Base-by-base conservation (phyloP, 2,888 invertebrate species). In the Synanthedon andrenaeformis region DNA sequence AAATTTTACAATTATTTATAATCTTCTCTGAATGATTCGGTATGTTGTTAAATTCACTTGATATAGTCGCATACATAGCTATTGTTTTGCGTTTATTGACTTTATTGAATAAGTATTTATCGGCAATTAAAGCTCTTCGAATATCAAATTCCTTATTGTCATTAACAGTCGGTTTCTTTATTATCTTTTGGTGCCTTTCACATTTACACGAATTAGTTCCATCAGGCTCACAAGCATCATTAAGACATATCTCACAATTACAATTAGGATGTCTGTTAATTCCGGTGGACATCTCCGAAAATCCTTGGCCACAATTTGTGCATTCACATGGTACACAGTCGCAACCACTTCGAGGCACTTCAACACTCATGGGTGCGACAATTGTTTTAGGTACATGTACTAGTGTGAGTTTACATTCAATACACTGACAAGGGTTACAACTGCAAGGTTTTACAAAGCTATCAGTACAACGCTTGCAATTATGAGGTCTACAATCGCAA, bases 251-350 rank as follows among this genome's bases (percentile, higher is more conserved):
- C 13, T 74, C 71, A 55, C 76, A 80, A 11, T 61, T 62, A 53
- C 77, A 79, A 41, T 61, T 58, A 10, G 56, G 57, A 23, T 69
- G 66, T 48, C 69, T 70, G 23, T 62, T 65, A 11, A 69, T 67
- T 12, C 64, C 68, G 3, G 74, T 75, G 4, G 74, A 70, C 56
- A 67, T 69, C 56, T 79, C 74, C n/a, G 67, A 56, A 45, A 59
- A 64, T 49, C 58, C 59, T 17, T 62, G 66, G 2, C 58, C 57
- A 54, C 81, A 80, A 53, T 74, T 63, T 35, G 60, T 59, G 54
- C 81, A 82, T 41, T 72, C 68, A 57, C 82, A 81, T 3, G 79
- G 75, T 6, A 65, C 58, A 57, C 80, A 82, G n/a, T 65, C 55
- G 52, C 81, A 82, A 4, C 52, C 41, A 41, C 57, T 58, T 13